phyloP scores from a whole-genome alignment of 2,113 vertebrate species.

The Silurus asotus region DNA sequence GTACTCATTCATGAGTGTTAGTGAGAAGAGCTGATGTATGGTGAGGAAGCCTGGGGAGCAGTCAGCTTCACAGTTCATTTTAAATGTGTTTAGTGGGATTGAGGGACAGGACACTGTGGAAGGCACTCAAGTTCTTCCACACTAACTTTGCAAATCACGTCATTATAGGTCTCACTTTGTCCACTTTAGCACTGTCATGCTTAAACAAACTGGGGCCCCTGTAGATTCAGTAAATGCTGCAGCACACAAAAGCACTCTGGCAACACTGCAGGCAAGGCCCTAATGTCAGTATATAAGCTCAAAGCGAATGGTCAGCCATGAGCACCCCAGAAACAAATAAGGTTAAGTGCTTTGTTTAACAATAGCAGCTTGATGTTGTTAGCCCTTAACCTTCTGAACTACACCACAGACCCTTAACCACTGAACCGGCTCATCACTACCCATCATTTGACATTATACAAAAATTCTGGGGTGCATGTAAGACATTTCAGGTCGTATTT shows the following conservation, averaged over 20 bases:
- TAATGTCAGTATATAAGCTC: background rate
- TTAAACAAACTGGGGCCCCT: background rate
- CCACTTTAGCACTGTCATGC: background rate
- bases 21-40: background rate
- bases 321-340: background rate
- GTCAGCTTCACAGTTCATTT: background rate
- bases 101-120: background rate
- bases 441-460: background rate
- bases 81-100: background rate
- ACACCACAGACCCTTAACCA: background rate
- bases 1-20: background rate
- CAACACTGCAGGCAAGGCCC: background rate
- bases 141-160: background rate
- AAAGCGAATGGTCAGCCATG: background rate
- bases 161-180: background rate
- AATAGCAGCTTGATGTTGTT: background rate
- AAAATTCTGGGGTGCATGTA: background rate
- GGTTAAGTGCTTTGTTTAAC: background rate
- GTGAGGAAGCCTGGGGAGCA: background rate
- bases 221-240: background rate
- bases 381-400: background rate
- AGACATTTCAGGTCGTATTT: background rate
- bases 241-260: background rate
- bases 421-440: background rate
- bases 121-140: background rate